Conservation (phyloP, 2,888 invertebrate genomes). For the Mamestra brassicae region DNA sequence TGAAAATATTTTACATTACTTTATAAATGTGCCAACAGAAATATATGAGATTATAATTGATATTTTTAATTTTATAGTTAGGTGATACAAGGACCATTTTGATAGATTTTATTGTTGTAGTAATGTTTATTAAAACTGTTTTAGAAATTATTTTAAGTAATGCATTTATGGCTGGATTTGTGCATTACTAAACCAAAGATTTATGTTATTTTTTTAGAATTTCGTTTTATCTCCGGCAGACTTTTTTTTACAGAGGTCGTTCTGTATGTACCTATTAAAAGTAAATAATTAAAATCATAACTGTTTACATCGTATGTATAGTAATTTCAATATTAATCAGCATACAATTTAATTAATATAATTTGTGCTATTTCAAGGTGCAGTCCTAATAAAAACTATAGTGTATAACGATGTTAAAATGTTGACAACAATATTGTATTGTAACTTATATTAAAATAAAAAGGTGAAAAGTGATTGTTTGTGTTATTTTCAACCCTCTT, state of each 20-base stretch:
- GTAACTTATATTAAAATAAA: constrained; percentile 68
- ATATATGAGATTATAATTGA: constrained; percentile 49
- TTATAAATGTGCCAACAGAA: constrained; percentile 66
- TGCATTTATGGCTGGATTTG: constrained; percentile 79
- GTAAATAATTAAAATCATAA: constrained; percentile 11
- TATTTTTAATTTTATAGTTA: constrained; percentile 55
- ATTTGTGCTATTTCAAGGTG: constrained; percentile 54
- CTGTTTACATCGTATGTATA: constrained; percentile 29
- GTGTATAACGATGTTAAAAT: constrained; percentile 68
- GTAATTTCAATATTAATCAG: constrained; percentile 30
- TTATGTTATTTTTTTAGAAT: background rate
- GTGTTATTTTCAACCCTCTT: background rate
- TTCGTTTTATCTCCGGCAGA: background rate
- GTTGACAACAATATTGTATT: constrained; percentile 77
- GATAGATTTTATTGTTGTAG: constrained; percentile 58
- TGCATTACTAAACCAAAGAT: constrained; percentile 68
- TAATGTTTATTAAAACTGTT: constrained; percentile 43
- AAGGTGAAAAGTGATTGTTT: constrained; percentile 9
- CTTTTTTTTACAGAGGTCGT: background rate
- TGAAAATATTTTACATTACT: constrained; percentile 63
- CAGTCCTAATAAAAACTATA: constrained; percentile 41
- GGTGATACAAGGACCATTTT: constrained; percentile 67
- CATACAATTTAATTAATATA: constrained; percentile 40
- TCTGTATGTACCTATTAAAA: background rate
- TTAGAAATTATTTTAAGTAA: constrained; percentile 61